Conservation (phyloP, 1,140 invertebrate species). For the Thaumatotibia leucotreta region DNA sequence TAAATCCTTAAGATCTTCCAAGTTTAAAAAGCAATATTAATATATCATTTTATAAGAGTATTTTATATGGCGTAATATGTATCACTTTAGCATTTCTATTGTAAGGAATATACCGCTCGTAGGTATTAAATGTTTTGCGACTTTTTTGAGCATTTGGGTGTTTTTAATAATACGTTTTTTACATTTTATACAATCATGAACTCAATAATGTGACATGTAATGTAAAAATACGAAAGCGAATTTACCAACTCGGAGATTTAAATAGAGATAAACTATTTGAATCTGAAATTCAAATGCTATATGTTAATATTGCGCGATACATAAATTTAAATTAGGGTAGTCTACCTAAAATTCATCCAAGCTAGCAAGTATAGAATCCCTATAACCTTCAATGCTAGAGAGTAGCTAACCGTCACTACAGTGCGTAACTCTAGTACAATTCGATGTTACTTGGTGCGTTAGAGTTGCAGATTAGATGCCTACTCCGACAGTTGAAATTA, state of each 20-base stretch:
- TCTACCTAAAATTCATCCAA: too few relatives aligned
- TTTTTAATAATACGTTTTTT: conserved; percentile 1
- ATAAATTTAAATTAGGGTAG: too few relatives aligned
- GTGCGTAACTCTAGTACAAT: too few relatives aligned
- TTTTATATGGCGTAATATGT: conserved; percentile 27
- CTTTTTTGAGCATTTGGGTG: not conserved
- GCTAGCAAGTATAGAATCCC: too few relatives aligned
- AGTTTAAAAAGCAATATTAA: conserved; percentile 55
- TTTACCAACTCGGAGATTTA: not conserved
- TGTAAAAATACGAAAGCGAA: not conserved
- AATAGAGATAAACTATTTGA: too few relatives aligned
- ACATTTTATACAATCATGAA: not conserved
- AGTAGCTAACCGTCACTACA: too few relatives aligned
- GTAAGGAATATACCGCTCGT: not conserved
- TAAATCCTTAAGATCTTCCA: conserved; percentile 38
- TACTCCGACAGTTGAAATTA: conserved; percentile 2
- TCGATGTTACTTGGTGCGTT: not conserved
- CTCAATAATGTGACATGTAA: not conserved
- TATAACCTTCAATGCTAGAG: too few relatives aligned
- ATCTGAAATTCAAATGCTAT: too few relatives aligned
- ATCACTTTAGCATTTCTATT: conserved; percentile 14
- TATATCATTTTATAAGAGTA: conserved; percentile 51
- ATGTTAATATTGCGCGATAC: too few relatives aligned
- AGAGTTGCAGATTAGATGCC: not conserved
- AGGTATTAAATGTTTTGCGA: conserved; percentile 5